phyloP scores from a whole-genome alignment of 2,113 vertebrate genomes.

The Notothenia coriiceps region DNA sequence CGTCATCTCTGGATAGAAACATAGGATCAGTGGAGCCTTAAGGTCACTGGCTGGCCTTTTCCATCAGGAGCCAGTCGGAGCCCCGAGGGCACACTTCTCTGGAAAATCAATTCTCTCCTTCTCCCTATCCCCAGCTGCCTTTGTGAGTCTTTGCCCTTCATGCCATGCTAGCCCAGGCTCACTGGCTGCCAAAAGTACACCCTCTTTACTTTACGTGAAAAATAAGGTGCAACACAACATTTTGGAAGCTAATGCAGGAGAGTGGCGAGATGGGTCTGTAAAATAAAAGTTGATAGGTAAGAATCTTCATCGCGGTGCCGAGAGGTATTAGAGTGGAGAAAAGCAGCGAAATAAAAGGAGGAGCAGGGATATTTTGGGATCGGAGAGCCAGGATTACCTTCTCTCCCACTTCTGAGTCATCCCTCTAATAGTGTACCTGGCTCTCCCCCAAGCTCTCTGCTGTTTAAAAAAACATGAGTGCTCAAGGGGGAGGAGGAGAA shows the following conservation, averaged over 20 bases:
- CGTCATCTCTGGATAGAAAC: slow-evolving; percentile 33
- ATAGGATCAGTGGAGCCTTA: slow-evolving; percentile 30
- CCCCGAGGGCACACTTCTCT: slow-evolving; percentile 62
- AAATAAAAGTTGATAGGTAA: not conserved
- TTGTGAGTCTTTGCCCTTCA: slow-evolving; percentile 70
- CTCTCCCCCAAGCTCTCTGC: slow-evolving; percentile 45
- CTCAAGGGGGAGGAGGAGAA: slow-evolving; percentile 40
- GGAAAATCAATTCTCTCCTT: slow-evolving; percentile 80
- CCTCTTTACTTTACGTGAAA: slow-evolving; percentile 3
- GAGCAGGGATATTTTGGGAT: slow-evolving; percentile 24
- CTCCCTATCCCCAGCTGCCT: slow-evolving; percentile 24
- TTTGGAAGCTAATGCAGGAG: not conserved
- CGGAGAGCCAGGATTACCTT: slow-evolving; percentile 48
- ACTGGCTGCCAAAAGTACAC: slow-evolving; percentile 33
- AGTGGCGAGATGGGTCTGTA: not conserved
- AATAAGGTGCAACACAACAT: slow-evolving; percentile 13
- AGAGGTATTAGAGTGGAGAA: slow-evolving; percentile 12
- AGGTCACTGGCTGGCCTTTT: slow-evolving; percentile 52
- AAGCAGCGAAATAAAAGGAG: slow-evolving; percentile 3
- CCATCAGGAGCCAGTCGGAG: slow-evolving; percentile 41
- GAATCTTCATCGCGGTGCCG: not conserved
- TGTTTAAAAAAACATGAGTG: slow-evolving; percentile 69
- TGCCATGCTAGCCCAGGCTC: slow-evolving; percentile 53
- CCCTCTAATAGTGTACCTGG: slow-evolving; percentile 60
- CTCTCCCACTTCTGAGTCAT: slow-evolving; percentile 59